Evolutionary conservation across 2,888 invertebrate species (phyloP).

Genomic region (Rhaphigaster nebulosa): DNA sequence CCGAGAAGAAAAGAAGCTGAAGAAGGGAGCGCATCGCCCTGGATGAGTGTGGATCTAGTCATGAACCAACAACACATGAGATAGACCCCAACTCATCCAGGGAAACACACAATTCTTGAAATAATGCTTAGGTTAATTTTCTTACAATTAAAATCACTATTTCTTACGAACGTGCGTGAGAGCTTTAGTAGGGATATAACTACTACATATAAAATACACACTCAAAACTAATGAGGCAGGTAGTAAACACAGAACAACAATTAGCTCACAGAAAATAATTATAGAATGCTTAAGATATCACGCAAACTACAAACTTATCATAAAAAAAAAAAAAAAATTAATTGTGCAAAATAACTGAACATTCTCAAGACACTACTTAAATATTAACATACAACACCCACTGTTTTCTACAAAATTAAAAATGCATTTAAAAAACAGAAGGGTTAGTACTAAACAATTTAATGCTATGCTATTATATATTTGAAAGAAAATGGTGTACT

Average conservation of each 20-base stretch:
- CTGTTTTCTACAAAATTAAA: too few species aligned
- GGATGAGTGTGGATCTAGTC: constrained; percentile 65
- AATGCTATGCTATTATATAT: neutral
- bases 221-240: neutral
- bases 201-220: neutral
- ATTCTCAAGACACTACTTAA: neutral
- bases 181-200: neutral
- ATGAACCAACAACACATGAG: constrained; percentile 60
- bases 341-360: neutral
- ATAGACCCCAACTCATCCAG: constrained; percentile 63
- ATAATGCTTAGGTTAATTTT: neutral
- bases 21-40: constrained; percentile 54
- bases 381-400: neutral
- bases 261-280: neutral
- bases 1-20: neutral
- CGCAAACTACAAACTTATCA: neutral
- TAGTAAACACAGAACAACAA: neutral
- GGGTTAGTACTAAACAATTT: neutral
- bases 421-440: neutral
- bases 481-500: neutral
- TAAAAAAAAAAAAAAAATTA: neutral
- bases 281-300: neutral
- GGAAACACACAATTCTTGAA: constrained; percentile 28
- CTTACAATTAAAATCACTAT: neutral
- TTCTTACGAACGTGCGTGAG: neutral